phyloP scores from a whole-genome alignment of 1,140 invertebrate genomes.

The Drosophila truncata region DNA sequence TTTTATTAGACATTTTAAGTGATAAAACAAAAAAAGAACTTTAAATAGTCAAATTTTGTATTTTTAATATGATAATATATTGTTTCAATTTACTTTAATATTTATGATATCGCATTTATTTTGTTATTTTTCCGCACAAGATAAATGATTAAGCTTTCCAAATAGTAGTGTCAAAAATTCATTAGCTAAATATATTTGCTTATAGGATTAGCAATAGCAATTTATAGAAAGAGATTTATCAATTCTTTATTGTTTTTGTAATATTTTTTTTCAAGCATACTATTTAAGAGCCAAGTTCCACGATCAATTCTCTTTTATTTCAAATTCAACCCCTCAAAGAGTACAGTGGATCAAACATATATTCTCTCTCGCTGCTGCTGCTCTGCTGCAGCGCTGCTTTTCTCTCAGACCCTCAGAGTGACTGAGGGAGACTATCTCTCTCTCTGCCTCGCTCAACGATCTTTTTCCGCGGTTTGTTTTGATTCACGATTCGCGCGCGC shows the following conservation, averaged over 20 bases:
- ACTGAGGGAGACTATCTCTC: too few species aligned
- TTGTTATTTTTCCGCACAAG: not conserved
- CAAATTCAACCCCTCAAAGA: not conserved
- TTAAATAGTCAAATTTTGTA: not conserved
- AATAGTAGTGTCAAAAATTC: slow-evolving; percentile 4
- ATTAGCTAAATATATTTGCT: slow-evolving; percentile 7
- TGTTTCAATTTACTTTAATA: not conserved
- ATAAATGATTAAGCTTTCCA: not conserved
- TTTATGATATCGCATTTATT: not conserved
- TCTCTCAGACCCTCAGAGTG: too few species aligned
- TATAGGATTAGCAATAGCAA: slow-evolving; percentile 5
- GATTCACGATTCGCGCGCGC: slow-evolving; percentile 72
- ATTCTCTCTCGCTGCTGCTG: slow-evolving; percentile 15
- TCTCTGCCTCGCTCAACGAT: slow-evolving; percentile 19
- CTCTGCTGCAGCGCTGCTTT: slow-evolving; percentile 17
- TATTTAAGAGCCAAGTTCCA: not conserved
- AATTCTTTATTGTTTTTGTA: not conserved
- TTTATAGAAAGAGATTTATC: slow-evolving; percentile 13
- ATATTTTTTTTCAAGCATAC: not conserved
- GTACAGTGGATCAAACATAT: not conserved
- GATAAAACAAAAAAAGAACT: not conserved
- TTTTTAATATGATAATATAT: not conserved
- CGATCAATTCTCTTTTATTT: slow-evolving; percentile 3
- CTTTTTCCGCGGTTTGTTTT: slow-evolving; percentile 70
- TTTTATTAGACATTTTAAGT: not conserved